phyloP scores from a whole-genome alignment of 2,113 vertebrate species.

The Marmota flaviventris region DNA sequence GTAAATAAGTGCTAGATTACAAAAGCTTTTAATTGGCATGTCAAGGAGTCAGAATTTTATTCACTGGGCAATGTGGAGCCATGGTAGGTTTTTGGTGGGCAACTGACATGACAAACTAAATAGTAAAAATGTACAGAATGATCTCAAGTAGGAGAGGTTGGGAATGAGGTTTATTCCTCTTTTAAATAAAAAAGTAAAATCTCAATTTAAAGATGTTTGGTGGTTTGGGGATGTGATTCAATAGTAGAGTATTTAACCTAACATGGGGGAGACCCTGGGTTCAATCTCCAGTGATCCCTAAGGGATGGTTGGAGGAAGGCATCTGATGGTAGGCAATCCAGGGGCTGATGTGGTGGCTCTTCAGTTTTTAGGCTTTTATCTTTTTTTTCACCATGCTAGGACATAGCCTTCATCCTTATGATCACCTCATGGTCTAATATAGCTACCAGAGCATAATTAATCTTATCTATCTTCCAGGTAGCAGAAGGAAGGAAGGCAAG shows the following conservation, averaged over 20 bases:
- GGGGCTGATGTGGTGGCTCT: background rate
- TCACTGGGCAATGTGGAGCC: background rate
- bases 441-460: background rate
- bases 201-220: background rate
- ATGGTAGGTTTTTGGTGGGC: background rate
- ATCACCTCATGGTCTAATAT: background rate
- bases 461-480: background rate
- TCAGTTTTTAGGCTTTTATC: background rate
- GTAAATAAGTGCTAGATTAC: background rate
- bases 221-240: background rate
- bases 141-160: background rate
- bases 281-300: background rate
- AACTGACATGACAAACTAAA: background rate
- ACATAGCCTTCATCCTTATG: background rate
- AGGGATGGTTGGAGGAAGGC: background rate
- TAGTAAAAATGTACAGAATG: background rate
- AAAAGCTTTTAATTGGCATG: background rate
- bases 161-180: background rate
- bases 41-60: constrained; percentile 7
- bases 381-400: background rate
- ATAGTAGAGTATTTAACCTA: background rate
- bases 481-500: background rate
- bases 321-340: background rate
- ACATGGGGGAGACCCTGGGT: background rate
- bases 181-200: background rate